Conservation (phyloP, 2,888 invertebrate species). For the Pelosia muscerda region DNA sequence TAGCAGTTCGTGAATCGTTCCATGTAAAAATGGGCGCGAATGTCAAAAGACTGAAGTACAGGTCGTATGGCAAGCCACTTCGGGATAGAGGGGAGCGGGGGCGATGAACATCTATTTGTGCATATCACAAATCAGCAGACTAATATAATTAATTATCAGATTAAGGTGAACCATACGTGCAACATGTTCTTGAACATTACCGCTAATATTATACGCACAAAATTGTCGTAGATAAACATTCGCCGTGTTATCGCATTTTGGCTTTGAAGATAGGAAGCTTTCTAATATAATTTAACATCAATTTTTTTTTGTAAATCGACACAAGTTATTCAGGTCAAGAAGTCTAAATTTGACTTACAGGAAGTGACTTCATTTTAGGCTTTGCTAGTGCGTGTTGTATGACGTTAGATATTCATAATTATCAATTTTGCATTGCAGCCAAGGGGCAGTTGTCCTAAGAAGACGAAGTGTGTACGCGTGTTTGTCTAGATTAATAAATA, state of each 20-base stretch:
- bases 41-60: conserved; percentile 85
- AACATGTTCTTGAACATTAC: conserved; percentile 73
- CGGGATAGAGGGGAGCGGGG: conserved; percentile 67
- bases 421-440: conserved; percentile 54
- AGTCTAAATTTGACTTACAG: conserved; percentile 32
- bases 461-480: conserved; percentile 58
- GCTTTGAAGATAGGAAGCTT: conserved; percentile 54
- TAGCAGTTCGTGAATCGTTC: conserved; percentile 79
- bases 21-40: conserved; percentile 85
- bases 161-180: conserved; percentile 84
- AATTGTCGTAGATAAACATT: conserved; percentile 62
- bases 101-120: conserved; percentile 80
- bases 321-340: conserved; percentile 43
- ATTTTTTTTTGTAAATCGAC: conserved; percentile 2
- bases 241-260: conserved; percentile 57
- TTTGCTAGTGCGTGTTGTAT: conserved; percentile 45
- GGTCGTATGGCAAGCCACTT: conserved; percentile 70
- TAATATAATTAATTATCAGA: conserved; percentile 86
- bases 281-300: conserved; percentile 17
- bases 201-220: conserved; percentile 67
- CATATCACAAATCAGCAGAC: conserved; percentile 84
- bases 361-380: conserved; percentile 35
- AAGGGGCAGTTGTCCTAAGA: conserved; percentile 55
- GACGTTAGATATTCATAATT: conserved; percentile 49
- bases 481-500: conserved; percentile 70